Evolutionary conservation across 1,140 invertebrate species (phyloP), one percentile per base, ranked within the genome.

Genomic region (Plutomurus gul): DNA sequence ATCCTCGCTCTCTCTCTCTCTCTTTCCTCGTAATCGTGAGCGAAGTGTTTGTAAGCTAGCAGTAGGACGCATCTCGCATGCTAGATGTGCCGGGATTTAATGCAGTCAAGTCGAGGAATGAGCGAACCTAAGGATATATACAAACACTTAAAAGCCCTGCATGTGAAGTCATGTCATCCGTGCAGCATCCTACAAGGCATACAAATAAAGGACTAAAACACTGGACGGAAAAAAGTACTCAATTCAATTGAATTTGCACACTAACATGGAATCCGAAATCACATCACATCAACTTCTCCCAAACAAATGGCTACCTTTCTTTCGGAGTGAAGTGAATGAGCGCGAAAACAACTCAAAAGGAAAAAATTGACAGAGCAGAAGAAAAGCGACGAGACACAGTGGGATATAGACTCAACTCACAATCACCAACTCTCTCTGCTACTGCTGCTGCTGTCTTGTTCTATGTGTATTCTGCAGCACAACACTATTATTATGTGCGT

Each of bases 201-300:
- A 72, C 70, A 72, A 72, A 72, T 72, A 39, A 72, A 72, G 70
- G 37, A 8, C 70, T 72, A 72, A 72, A 72, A 72, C 70, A 72
- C 70, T 72, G 70, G 70, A 72, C 70, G 36, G 37, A 36, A 72
- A 39, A 72, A 72, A 72, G 70, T 72, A 43, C 70, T 72, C 70
- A 72, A 72, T 72, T 72, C 70, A 72, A 72, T 72, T 72, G 36
- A 72, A 72, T 72, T 72, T 72, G 40, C 70, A 72, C 70, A 72
- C 70, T 72, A 39, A 40, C 70, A 20, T 40, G 22, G 70, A 72
- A 72, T 72, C 70, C 37, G 70, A 72, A 72, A 43, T 72, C 70
- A 72, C 70, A 72, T 72, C 36, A 36, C 36, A 72, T 72, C 70
- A 43, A 36, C 56, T 65, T 36, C 13, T 25, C 56, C 16, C 56